Evolutionary conservation across 2,888 invertebrate species (phyloP).

Genomic region (Thereva nobilitata): DNA sequence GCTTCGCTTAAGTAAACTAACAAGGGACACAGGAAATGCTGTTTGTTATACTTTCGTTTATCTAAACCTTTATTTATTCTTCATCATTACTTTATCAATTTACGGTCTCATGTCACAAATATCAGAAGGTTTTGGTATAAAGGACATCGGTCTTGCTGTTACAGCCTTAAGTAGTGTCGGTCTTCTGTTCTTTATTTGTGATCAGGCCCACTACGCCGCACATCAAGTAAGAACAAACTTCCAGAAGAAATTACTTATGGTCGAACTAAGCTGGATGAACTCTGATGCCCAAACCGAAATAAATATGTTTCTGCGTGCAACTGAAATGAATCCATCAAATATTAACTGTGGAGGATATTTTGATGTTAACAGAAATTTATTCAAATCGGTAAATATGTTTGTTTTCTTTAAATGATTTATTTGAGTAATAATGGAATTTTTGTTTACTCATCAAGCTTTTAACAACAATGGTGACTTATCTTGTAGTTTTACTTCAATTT

Average conservation of each 20-base stretch:
- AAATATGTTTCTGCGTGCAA: conserved; percentile 75
- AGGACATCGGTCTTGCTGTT: conserved; percentile 71
- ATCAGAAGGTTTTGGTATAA: conserved; percentile 72
- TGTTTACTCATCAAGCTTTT: conserved; percentile 60
- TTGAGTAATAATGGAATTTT: conserved; percentile 16
- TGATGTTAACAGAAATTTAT: conserved; percentile 71
- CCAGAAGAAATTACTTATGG: conserved; percentile 73
- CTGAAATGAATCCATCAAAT: conserved; percentile 76
- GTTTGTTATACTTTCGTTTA: conserved; percentile 72
- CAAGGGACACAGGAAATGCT: conserved; percentile 68
- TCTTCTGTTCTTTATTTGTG: conserved; percentile 72
- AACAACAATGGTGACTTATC: conserved; percentile 77
- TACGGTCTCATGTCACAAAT: conserved; percentile 75
- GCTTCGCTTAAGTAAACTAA: conserved; percentile 71
- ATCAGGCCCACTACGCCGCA: conserved; percentile 74
- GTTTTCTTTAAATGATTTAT: conserved; percentile 1
- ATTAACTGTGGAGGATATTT: conserved; percentile 76
- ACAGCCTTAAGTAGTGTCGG: conserved; percentile 69
- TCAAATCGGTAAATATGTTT: conserved; percentile 66
- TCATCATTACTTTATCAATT: conserved; percentile 74
- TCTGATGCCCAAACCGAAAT: conserved; percentile 76
- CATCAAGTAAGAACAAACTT: conserved; percentile 73
- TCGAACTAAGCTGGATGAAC: conserved; percentile 77
- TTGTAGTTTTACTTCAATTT: conserved; percentile 74
- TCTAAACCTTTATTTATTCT: conserved; percentile 70